Evolutionary conservation across 2,113 vertebrate genomes (phyloP), one percentile per base, ranked within the genome.

Genomic region (Hypanus sabinus): DNA sequence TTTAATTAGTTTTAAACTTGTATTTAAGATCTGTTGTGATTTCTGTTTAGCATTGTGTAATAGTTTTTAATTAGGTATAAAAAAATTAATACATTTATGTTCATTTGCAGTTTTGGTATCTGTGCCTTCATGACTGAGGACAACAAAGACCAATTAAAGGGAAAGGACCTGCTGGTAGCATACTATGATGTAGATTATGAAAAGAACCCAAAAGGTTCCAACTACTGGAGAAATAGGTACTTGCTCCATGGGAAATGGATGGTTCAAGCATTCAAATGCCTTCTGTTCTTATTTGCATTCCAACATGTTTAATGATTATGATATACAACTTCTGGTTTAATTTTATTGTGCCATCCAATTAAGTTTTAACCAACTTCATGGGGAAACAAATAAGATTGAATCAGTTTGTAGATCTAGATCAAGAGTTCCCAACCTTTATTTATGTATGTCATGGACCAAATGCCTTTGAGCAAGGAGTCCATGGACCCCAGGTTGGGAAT

Each of bases 151-250:
- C 95, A 98, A 96, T 96, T 99, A 94, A 98, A 96, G 94, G 98
- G 98, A 33, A 99, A 98, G 95, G 99, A 99, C 94, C 95, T 99
- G 95, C 93, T 99, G 95, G 97, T 98, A 94, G 98, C 99, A 0
- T 99, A 99, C 95, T 99, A 98, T 0, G 99, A 99, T 16, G 98
- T 99, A 10, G 99, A 99, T 94, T 99, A 99, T 6, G 98, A 98
- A 81, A 99, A 99, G 95, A 99, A 99, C 20, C 97, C 98, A 0
- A 99, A 99, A 94, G 99, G 99, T 33, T 99, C 99, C 70, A 99
- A 99, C 96, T 99, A 99, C 96, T 99, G 99, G 99, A 98, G 99
- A 95, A 99, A 99, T 96, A 98, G 99, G 99, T 99, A 94, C 24
- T 75, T n/a, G 22, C 88, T 36, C 16, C 33, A 70, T 36, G 20